Percentiles rank a stretch among this genome's conserved stretches.
Conservation (phyloP, 37 sponge, comb jelly and placozoan species). For the Halichondria panicea region DNA sequence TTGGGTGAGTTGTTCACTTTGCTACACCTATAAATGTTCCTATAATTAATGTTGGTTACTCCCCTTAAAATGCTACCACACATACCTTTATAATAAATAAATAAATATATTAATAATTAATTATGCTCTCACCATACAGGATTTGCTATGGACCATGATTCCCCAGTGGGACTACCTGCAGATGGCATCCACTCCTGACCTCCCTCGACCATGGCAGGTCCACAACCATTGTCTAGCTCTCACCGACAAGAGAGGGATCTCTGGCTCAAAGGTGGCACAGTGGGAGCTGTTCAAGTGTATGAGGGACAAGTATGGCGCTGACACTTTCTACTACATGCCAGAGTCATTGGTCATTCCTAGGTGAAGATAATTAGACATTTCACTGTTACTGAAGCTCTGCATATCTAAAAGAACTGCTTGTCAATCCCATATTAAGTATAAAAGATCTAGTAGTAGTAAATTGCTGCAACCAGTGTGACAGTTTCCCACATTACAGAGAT, state of each 20-base stretch:
- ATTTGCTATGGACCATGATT: conserved; percentile 86
- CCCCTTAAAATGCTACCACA: background rate
- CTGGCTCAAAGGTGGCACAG: conserved; percentile 89
- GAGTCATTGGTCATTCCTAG: conserved; percentile 70
- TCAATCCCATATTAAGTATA: too few species aligned
- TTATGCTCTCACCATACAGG: conserved; percentile 20
- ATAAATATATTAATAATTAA: background rate
- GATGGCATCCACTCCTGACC: conserved; percentile 4
- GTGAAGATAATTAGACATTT: conserved; percentile 43
- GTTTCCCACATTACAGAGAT: conserved; percentile 31
- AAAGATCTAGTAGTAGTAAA: too few species aligned
- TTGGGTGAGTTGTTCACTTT: conserved; percentile 57
- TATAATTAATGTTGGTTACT: background rate
- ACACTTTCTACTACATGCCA: conserved; percentile 79
- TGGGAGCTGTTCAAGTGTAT: conserved; percentile 85
- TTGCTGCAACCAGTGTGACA: background rate
- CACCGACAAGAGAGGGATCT: conserved; percentile 66
- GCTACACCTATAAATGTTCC: too few species aligned
- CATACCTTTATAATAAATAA: background rate
- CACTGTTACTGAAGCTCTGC: too few species aligned
- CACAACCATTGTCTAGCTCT: conserved; percentile 90
- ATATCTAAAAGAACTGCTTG: too few species aligned
- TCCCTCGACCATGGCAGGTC: conserved; percentile 85
- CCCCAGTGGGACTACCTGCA: conserved; percentile 83
- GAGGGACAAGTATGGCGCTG: conserved; percentile 63